A percentile compares a stretch with the other conserved stretches of the same genome.
Conservation (phyloP, 2,888 invertebrate species). For the Cheiracanthium punctorium region DNA sequence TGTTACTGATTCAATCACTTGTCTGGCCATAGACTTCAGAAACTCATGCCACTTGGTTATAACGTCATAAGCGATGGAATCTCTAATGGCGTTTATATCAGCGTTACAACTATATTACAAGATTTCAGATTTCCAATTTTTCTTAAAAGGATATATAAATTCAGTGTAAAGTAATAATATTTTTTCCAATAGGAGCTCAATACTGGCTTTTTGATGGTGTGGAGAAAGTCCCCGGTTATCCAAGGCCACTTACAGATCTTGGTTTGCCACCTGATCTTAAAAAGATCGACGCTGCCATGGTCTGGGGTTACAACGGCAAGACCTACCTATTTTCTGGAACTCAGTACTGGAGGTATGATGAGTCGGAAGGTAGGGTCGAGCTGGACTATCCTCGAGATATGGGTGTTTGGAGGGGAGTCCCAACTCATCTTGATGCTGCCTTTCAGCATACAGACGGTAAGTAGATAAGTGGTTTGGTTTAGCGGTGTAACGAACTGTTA, state of each 20-base stretch:
- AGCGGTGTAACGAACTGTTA: too few species aligned
- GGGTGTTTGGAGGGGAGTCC: constrained; percentile 94
- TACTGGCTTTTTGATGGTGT: constrained; percentile 87
- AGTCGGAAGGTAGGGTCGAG: constrained; percentile 80
- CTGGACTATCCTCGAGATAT: constrained; percentile 96
- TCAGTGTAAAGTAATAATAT: too few species aligned
- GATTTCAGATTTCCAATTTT: too few species aligned
- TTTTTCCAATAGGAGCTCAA: constrained; percentile 78
- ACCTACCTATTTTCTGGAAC: constrained; percentile 80
- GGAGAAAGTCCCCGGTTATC: constrained; percentile 83
- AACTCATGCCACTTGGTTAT: too few species aligned
- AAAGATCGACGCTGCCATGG: constrained; percentile 83
- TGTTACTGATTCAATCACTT: too few species aligned
- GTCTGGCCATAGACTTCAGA: too few species aligned
- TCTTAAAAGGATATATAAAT: too few species aligned
- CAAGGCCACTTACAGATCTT: constrained; percentile 81
- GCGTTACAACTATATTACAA: too few species aligned
- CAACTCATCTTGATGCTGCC: constrained; percentile 91
- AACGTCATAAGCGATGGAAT: too few species aligned
- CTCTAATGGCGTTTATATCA: too few species aligned
- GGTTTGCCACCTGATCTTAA: constrained; percentile 81
- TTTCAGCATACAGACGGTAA: constrained; percentile 94
- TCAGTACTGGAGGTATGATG: constrained; percentile 84
- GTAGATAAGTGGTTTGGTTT: too few species aligned
- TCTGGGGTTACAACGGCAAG: constrained; percentile 81